Evolutionary conservation across 2,888 invertebrate species (phyloP).

Genomic region (Stegophylla sp.): DNA sequence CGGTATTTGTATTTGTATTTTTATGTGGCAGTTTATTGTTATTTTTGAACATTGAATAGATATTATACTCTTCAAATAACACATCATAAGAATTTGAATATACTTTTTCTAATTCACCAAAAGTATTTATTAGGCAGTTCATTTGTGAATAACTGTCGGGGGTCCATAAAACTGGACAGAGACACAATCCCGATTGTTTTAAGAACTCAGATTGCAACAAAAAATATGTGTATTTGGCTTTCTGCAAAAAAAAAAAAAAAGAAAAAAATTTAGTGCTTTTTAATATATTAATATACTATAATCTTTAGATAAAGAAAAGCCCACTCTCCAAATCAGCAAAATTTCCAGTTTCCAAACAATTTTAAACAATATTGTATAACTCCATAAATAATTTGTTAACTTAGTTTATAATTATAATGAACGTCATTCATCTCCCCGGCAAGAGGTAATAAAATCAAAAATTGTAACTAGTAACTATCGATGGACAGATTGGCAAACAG

Average conservation of each 20-base stretch:
- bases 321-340: too few species aligned
- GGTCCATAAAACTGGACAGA: constrained; percentile 48
- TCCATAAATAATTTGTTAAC: too few species aligned
- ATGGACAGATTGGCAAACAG: too few species aligned
- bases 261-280: too few species aligned
- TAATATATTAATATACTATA: too few species aligned
- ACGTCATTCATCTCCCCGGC: too few species aligned
- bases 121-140: constrained; percentile 12
- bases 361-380: too few species aligned
- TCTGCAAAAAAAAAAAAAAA: constrained; percentile 45
- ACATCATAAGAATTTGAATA: constrained; percentile 30
- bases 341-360: too few species aligned
- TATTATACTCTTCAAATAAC: constrained; percentile 43
- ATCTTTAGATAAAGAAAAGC: too few species aligned
- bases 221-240: constrained; percentile 54
- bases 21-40: neutral
- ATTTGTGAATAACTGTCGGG: constrained; percentile 11
- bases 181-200: constrained; percentile 33
- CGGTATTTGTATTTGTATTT: constrained; percentile 19
- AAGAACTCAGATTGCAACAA: constrained; percentile 57
- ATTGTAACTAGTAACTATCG: too few species aligned
- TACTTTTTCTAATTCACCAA: constrained; percentile 14
- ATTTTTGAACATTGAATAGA: constrained; percentile 39
- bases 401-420: too few species aligned
- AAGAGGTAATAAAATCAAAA: too few species aligned